Evolutionary conservation across 2,888 invertebrate genomes (phyloP), one percentile per base, ranked within the genome.

Genomic region (Ennomos fuscantarius): DNA sequence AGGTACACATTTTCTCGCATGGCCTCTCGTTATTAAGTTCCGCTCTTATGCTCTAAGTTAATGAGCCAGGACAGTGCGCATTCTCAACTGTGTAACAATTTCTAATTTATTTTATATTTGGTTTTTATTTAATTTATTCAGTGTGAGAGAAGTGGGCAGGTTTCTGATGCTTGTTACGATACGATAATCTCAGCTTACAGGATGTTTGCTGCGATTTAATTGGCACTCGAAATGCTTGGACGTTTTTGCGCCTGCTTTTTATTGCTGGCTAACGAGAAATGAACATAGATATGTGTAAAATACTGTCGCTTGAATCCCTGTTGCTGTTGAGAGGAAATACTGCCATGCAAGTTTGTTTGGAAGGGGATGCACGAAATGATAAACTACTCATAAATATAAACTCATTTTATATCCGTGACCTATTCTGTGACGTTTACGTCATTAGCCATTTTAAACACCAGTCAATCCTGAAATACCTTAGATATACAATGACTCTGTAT

Each of bases 71-170:
- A 68, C 60, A 52, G 60, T 56, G 55, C 48, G 63, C 72, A 73
- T 67, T 65, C 68, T 69, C 70, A 64, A 66, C 78, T 68, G 67
- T 71, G 77, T 71, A 72, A 78, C 78, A 82, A 79, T 82, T 83
- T 85, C 84, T 86, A 86, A 87, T 86, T 87, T 87, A 87, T 89
- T 89, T 88, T 83, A 86, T 85, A 83, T 82, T 82, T 81, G 74
- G 74, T 87, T 87, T 88, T 89, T 86, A 86, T 88, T 88, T 89
- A 89, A 90, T 89, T 90, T 88, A 90, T 89, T 87, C 89, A 79
- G 82, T 79, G 86, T 81, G 87, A 87, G 85, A 83, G 86, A 81
- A 88, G 87, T 86, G 83, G 78, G 85, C 84, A 84, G 81, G 87
- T 83, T 79, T 78, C 81, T 78, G 90, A 90, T 90, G 82, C 82